These are phyloP conservation scores for Drosophila sechellia DNA, from an alignment of 1,140 invertebrate genomes.

Conservation along the genomic window DNA sequence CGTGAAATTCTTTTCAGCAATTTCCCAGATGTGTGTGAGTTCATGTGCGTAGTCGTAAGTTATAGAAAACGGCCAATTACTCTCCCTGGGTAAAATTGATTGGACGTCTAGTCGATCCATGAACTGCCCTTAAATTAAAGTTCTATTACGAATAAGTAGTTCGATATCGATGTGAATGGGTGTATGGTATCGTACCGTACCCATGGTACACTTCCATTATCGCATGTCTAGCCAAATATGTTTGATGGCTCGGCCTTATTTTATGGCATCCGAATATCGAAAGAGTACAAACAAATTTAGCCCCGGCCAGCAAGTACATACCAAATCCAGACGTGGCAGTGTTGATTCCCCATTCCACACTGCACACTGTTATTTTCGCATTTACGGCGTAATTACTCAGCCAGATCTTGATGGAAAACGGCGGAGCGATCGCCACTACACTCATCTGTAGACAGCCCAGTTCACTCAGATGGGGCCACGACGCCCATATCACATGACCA, in stretches of 20 bases:
- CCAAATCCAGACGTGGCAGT: constrained; percentile 1
- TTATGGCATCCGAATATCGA: not conserved
- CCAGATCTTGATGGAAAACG: constrained; percentile 15
- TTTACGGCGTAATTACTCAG: constrained; percentile 48
- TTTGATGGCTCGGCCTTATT: not conserved
- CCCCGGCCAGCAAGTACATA: constrained; percentile 3
- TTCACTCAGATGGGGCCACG: not conserved
- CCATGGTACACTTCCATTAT: not conserved
- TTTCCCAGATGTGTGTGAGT: constrained; percentile 10
- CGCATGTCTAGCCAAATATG: not conserved
- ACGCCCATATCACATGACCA: not conserved
- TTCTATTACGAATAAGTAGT: not conserved
- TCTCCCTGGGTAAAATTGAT: not conserved
- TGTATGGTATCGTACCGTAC: too few species aligned
- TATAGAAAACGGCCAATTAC: constrained; percentile 6
- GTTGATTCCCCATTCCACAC: constrained; percentile 2
- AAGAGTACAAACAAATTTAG: constrained; percentile 18
- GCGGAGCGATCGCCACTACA: not conserved
- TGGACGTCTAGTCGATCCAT: not conserved
- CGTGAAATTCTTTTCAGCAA: constrained; percentile 24
- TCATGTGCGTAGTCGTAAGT: constrained; percentile 6
- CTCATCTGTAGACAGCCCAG: constrained; percentile 4
- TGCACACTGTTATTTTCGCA: constrained; percentile 30
- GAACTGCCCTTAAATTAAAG: not conserved
- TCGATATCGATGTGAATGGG: not conserved